Percentiles rank a stretch among this genome's conserved stretches.
Conservation (phyloP, 2,797 vertebrate genomes). For the Lophotriccus pileatus region DNA sequence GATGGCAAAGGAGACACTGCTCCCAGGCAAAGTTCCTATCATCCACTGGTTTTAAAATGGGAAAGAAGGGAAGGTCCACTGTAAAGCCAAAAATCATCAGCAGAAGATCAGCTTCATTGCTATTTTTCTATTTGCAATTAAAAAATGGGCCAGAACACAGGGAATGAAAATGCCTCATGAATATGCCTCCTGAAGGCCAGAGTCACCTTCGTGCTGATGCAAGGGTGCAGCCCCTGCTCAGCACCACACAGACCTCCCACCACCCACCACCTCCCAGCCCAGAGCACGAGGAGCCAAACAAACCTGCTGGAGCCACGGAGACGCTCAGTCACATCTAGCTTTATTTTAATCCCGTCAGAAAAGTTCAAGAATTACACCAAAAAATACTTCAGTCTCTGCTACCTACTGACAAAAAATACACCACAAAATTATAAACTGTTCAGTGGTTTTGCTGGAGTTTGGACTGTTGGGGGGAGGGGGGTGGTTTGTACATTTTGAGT, state of each 20-base stretch:
- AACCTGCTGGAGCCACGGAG: background rate
- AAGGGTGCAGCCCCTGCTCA: background rate
- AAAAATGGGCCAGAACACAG: background rate
- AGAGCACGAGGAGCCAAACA: background rate
- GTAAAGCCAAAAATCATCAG: background rate
- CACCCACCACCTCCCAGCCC: background rate
- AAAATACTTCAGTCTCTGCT: slow-evolving; percentile 85
- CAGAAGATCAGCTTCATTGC: background rate
- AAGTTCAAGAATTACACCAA: slow-evolving; percentile 85
- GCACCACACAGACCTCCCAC: background rate
- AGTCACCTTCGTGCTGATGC: background rate
- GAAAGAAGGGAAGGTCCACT: background rate
- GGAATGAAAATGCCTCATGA: background rate
- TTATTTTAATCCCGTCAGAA: slow-evolving; percentile 84
- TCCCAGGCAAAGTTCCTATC: background rate
- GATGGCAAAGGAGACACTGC: background rate
- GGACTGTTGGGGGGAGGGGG: slow-evolving; percentile 12
- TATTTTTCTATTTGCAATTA: background rate
- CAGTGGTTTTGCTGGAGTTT: slow-evolving; percentile 66
- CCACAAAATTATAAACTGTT: slow-evolving; percentile 83
- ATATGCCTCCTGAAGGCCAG: background rate
- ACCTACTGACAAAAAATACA: slow-evolving; percentile 85
- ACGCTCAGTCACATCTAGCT: slow-evolving; percentile 81
- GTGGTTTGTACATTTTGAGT: slow-evolving; percentile 71
- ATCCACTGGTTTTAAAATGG: background rate